Base-by-base conservation (phyloP, 2,113 vertebrate species). In the Irena cyanogastra region DNA sequence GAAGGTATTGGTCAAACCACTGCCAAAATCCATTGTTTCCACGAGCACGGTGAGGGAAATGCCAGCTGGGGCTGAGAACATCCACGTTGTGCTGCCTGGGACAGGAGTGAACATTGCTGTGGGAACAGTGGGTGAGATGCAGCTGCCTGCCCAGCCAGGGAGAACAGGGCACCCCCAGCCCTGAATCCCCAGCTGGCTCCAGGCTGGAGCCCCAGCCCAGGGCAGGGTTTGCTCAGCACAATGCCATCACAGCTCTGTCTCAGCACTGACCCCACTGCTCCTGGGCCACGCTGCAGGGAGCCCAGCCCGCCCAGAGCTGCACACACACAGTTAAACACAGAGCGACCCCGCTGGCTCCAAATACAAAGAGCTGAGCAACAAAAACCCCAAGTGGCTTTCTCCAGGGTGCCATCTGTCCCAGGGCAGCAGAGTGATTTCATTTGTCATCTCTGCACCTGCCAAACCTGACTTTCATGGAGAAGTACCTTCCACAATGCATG, bases 361-460 rank as follows among this genome's bases (percentile, higher is more conserved):
- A 52, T 0, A 24, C 22, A 30, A 4, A 31, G 24, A 66, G 33
- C 39, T 7, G 19, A 41, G 68, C 0, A 59, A 42, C 16, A 37
- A 53, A 56, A 59, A 16, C 0, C 45, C 72, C 15, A 4, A 8
- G 68, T 1, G 54, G 18, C n/a, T 79, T 30, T 52, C 41, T 60
- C 42, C 0, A 1, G 61, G 49, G 5, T 4, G 9, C 31, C 0
- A 0, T 13, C 59, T 33, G 54, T 39, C 82, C 50, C 75, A 44
- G 92, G 54, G 1, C 64, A 45, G 72, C 82, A 53, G 61, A 50
- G 70, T 18, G 35, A 70, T 56, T 45, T 26, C 80, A 52, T 68
- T 56, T 83, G 86, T 42, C 69, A 63, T 30, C 68, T 27, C 79
- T 71, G 35, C 30, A 16, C 83, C 60, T 45, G 68, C 69, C 54